phyloP scores from a whole-genome alignment of 2,888 invertebrate species.

The Melanotus villosus region DNA sequence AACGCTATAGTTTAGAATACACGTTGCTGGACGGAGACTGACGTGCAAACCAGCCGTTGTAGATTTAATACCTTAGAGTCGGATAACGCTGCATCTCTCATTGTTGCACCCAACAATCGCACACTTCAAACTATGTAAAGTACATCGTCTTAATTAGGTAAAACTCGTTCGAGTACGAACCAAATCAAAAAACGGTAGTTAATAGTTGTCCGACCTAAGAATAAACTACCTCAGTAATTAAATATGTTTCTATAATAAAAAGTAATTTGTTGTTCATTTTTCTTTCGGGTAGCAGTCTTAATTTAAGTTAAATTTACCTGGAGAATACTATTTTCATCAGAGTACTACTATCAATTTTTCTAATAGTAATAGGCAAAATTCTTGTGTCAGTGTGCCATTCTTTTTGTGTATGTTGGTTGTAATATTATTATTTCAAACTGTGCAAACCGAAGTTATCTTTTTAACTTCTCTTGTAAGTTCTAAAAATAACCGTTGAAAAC shows the following conservation, averaged over 20 bases:
- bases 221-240: conserved; percentile 70
- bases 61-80: conserved; percentile 68
- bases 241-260: conserved; percentile 67
- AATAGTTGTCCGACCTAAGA: conserved; percentile 67
- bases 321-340: conserved; percentile 69
- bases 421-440: conserved; percentile 42
- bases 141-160: not conserved
- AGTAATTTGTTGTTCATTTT: conserved; percentile 68
- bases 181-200: conserved; percentile 36
- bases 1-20: conserved; percentile 63
- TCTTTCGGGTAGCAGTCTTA: conserved; percentile 61
- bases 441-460: not conserved
- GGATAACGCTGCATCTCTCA: conserved; percentile 59
- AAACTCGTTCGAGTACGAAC: conserved; percentile 11
- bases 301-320: conserved; percentile 57
- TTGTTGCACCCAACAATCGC: conserved; percentile 25
- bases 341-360: conserved; percentile 52
- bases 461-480: conserved; percentile 3
- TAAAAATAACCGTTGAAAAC: conserved; percentile 4
- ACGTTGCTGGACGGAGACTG: conserved; percentile 68
- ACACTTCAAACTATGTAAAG: conserved; percentile 5
- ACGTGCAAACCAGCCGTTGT: conserved; percentile 69
- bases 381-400: conserved; percentile 69
- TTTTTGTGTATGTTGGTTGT: conserved; percentile 61
- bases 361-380: conserved; percentile 56